These are phyloP conservation scores for Eupithecia exiguata DNA, from an alignment of 2,888 invertebrate genomes.

Conservation along the genomic window DNA sequence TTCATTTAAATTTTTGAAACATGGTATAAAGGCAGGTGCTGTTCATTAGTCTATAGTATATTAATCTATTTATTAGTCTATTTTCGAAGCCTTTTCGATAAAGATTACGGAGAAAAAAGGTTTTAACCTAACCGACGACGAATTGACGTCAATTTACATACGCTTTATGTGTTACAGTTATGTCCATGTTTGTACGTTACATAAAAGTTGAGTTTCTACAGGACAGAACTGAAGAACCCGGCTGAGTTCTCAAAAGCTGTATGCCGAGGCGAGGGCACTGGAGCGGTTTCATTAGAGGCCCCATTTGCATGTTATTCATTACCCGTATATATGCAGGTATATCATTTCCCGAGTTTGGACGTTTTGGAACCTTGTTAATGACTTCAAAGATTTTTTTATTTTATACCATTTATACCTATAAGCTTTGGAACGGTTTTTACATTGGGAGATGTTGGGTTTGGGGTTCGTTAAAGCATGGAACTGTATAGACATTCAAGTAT, in stretches of 20 bases:
- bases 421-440: background rate
- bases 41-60: too few relatives aligned
- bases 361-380: slow-evolving; percentile 45
- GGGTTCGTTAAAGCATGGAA: background rate
- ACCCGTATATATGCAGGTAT: slow-evolving; percentile 48
- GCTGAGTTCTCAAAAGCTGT: slow-evolving; percentile 18
- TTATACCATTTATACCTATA: background rate
- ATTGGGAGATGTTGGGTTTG: background rate
- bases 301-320: slow-evolving; percentile 77
- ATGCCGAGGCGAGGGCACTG: slow-evolving; percentile 43
- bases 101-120: too few relatives aligned
- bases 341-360: slow-evolving; percentile 51
- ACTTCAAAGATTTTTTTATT: slow-evolving; percentile 38
- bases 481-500: background rate
- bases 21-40: too few relatives aligned
- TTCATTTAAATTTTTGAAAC: too few relatives aligned
- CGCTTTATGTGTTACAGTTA: background rate
- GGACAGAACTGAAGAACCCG: slow-evolving; percentile 9
- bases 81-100: too few relatives aligned
- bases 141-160: too few relatives aligned
- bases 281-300: slow-evolving; percentile 67
- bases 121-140: too few relatives aligned
- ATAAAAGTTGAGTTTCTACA: background rate
- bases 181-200: background rate
- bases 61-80: too few relatives aligned